Percentiles rank a stretch among this genome's conserved stretches.
These are phyloP conservation scores for Andricus quercusramuli DNA, from an alignment of 2,888 invertebrate species.

Conservation along the genomic window DNA sequence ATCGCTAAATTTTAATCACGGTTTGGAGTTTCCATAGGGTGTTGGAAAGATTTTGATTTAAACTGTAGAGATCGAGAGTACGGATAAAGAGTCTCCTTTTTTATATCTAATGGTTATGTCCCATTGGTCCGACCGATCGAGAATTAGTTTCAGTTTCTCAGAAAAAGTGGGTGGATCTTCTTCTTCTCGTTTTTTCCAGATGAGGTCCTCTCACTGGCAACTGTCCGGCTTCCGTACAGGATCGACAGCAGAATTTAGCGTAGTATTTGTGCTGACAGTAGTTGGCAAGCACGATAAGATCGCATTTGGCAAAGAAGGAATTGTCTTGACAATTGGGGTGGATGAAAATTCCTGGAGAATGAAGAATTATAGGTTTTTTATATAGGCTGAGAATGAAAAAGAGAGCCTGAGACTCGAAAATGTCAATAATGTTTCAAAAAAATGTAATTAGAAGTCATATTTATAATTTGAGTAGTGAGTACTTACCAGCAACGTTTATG, in stretches of 20 bases:
- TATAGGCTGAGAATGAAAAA: no score
- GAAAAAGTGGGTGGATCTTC: constrained; percentile 57
- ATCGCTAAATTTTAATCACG: background rate
- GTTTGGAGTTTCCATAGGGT: background rate
- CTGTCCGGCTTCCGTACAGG: constrained; percentile 93
- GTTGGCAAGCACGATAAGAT: constrained; percentile 89
- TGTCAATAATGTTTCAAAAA: constrained; percentile 17
- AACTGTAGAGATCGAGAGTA: background rate
- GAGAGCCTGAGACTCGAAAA: background rate
- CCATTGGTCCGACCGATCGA: constrained; percentile 42
- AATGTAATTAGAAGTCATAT: background rate
- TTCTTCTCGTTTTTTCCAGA: constrained; percentile 70
- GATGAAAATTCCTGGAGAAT: constrained; percentile 84
- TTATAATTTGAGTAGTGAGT: constrained; percentile 57
- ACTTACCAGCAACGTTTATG: constrained; percentile 88
- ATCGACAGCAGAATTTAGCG: constrained; percentile 95
- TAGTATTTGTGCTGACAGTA: constrained; percentile 95
- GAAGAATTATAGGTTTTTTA: background rate
- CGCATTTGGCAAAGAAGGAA: constrained; percentile 93
- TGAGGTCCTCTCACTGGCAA: constrained; percentile 80
- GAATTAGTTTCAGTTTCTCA: constrained; percentile 44
- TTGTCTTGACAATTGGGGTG: constrained; percentile 92
- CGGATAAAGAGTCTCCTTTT: constrained; percentile 31
- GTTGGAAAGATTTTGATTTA: background rate
- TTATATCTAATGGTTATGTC: constrained; percentile 47